phyloP scores from a whole-genome alignment of 2,113 vertebrate genomes.

The Ardeotis arabs region DNA sequence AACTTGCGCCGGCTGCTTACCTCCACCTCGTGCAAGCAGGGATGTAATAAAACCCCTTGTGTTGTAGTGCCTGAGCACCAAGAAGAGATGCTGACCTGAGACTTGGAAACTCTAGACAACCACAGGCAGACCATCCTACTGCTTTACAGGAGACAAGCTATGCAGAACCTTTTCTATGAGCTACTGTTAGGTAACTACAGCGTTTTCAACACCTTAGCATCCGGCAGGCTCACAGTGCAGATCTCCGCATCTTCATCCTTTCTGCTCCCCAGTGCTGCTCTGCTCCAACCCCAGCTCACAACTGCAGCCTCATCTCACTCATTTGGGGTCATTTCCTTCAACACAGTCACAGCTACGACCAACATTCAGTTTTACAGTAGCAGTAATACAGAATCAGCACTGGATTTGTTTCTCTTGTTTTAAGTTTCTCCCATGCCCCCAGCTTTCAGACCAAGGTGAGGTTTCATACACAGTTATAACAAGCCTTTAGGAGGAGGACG shows the following conservation, averaged over 20 bases:
- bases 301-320: background rate
- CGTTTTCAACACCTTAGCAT: background rate
- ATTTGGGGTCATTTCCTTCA: background rate
- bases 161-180: background rate
- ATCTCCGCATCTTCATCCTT: background rate
- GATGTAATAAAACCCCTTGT: accelerated
- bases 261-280: background rate
- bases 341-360: background rate
- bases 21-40: accelerated
- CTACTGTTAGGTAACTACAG: background rate
- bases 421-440: background rate
- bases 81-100: background rate
- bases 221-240: background rate
- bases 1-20: background rate
- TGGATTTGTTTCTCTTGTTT: background rate
- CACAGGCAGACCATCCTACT: background rate
- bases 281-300: background rate
- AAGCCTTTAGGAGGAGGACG: constrained; percentile 13
- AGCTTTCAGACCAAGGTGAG: constrained; percentile 56
- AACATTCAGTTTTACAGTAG: background rate
- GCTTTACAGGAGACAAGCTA: background rate
- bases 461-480: constrained; percentile 10
- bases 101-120: background rate
- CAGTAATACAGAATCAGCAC: background rate
- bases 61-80: background rate